Conservation (phyloP, 2,888 invertebrate species). For the Nomada lathburiana region DNA sequence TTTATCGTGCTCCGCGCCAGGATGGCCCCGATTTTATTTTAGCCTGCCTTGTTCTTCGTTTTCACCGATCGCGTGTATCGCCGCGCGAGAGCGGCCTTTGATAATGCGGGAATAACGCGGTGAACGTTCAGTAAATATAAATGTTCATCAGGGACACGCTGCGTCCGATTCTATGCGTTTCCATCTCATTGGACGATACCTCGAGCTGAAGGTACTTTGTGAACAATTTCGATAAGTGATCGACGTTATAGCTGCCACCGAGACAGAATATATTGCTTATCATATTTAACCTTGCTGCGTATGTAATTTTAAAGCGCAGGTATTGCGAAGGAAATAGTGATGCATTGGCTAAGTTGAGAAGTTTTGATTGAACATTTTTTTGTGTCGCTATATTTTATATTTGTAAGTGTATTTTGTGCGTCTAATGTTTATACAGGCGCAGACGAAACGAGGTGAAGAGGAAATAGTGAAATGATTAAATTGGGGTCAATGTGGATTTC, state of each 20-base stretch:
- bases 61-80: constrained; percentile 63
- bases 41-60: constrained; percentile 62
- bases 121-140: constrained; percentile 29
- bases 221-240: neutral
- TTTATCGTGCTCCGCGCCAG: constrained; percentile 59
- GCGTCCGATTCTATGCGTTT: neutral
- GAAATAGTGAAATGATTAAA: too few relatives aligned
- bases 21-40: constrained; percentile 60
- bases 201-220: neutral
- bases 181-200: neutral
- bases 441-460: too few relatives aligned
- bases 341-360: too few relatives aligned
- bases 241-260: neutral
- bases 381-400: too few relatives aligned
- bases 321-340: too few relatives aligned
- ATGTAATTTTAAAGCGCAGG: too few relatives aligned
- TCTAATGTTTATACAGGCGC: too few relatives aligned
- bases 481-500: too few relatives aligned
- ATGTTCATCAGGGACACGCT: constrained; percentile 27
- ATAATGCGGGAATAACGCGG: constrained; percentile 43
- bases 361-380: too few relatives aligned
- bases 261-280: neutral
- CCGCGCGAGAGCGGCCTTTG: constrained; percentile 27
- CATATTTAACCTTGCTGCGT: too few relatives aligned
- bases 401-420: too few relatives aligned